These are phyloP conservation scores for Periphyllus acericola DNA, from an alignment of 2,888 invertebrate species.

Conservation along the genomic window DNA sequence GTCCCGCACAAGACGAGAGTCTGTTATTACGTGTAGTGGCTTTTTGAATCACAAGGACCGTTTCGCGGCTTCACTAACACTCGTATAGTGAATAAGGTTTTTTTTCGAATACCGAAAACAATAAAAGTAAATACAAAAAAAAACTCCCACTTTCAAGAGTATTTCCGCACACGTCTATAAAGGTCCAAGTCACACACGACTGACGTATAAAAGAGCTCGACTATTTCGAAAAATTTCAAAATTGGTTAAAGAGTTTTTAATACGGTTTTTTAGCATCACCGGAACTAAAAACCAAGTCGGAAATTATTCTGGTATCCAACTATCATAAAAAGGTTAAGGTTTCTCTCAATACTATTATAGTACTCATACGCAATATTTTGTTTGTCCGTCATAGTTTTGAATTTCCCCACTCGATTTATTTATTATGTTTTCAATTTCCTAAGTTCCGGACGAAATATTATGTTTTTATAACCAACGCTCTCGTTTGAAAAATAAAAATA, in stretches of 20 bases:
- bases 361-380: slow-evolving; percentile 12
- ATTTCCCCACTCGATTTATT: not conserved
- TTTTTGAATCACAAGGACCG: slow-evolving; percentile 54
- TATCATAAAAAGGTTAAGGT: not conserved
- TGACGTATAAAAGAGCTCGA: slow-evolving; percentile 30
- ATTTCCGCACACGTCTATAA: slow-evolving; percentile 7
- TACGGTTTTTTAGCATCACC: slow-evolving; percentile 4
- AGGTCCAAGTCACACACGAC: slow-evolving; percentile 25
- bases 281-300: slow-evolving; percentile 46
- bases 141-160: not conserved
- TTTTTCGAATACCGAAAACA: slow-evolving; percentile 51
- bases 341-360: slow-evolving; percentile 1
- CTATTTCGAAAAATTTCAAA: not conserved
- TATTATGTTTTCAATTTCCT: slow-evolving; percentile 54
- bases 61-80: slow-evolving; percentile 43
- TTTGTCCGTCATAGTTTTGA: not conserved
- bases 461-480: slow-evolving; percentile 22
- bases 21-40: slow-evolving; percentile 59
- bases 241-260: slow-evolving; percentile 37
- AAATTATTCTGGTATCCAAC: slow-evolving; percentile 31
- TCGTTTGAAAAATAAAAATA: slow-evolving; percentile 3
- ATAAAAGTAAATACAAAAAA: slow-evolving; percentile 39
- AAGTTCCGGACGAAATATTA: slow-evolving; percentile 23
- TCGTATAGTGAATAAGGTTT: slow-evolving; percentile 45
- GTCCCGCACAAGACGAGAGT: slow-evolving; percentile 44